Evolutionary conservation across 2,888 invertebrate genomes (phyloP).

Genomic region (Norana najaformis): DNA sequence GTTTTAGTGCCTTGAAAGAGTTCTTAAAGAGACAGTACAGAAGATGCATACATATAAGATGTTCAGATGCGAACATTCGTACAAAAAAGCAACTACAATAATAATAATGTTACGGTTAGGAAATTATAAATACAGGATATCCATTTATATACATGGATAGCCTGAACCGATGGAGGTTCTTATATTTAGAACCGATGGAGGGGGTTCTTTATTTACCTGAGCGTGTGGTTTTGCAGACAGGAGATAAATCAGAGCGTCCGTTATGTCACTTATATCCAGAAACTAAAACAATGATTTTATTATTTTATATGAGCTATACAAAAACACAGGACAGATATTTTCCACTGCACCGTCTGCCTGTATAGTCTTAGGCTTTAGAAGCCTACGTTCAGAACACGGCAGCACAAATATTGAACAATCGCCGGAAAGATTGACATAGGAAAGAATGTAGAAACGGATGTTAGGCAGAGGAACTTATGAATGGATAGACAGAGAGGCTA

Average conservation of each 20-base stretch:
- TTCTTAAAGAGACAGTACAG: too few species aligned
- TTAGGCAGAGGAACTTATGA: too few species aligned
- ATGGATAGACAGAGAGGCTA: too few species aligned
- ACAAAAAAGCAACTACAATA: not conserved
- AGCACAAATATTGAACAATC: not conserved
- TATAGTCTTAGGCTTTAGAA: not conserved
- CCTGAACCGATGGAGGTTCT: not conserved
- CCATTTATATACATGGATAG: not conserved
- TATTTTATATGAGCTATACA: not conserved
- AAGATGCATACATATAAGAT: too few species aligned
- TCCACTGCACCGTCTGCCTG: not conserved
- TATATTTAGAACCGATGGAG: not conserved
- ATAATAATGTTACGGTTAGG: not conserved
- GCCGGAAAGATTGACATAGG: too few species aligned
- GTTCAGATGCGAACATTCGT: not conserved
- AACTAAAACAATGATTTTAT: not conserved
- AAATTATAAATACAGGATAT: too few species aligned
- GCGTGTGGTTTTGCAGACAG: constrained; percentile 17
- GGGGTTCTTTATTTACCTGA: not conserved
- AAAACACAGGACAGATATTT: not conserved
- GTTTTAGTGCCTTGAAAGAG: not conserved
- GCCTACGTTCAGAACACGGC: too few species aligned
- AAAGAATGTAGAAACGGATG: too few species aligned
- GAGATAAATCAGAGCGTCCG: not conserved
- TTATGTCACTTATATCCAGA: constrained; percentile 6